Evolutionary conservation across 1,140 invertebrate genomes (phyloP).

Genomic region (Polyergus mexicanus): DNA sequence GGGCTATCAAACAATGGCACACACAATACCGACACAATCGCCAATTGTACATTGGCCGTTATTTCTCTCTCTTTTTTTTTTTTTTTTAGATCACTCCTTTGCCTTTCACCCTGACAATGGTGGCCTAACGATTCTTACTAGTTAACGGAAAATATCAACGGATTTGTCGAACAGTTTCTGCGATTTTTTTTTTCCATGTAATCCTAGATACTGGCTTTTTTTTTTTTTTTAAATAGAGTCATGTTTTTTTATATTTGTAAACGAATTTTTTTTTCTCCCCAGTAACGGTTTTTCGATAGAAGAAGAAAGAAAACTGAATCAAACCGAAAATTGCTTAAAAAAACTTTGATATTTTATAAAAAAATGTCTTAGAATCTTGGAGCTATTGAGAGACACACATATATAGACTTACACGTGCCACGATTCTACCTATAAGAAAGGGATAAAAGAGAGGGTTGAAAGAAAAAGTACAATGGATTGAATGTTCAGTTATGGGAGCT

Average conservation of each 20-base stretch:
- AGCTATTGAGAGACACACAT: not conserved
- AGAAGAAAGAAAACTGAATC: constrained; percentile 20
- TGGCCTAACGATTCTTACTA: constrained; percentile 73
- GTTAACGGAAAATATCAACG: constrained; percentile 68
- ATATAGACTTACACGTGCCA: constrained; percentile 43
- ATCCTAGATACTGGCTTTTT: not conserved
- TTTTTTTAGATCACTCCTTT: constrained; percentile 58
- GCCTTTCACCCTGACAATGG: constrained; percentile 68
- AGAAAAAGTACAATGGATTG: constrained; percentile 24
- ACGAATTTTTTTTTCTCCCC: not conserved
- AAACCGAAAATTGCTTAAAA: constrained; percentile 27
- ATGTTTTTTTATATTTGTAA: constrained; percentile 23
- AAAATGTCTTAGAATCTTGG: constrained; percentile 12
- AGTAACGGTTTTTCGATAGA: constrained; percentile 1
- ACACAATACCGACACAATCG: constrained; percentile 68
- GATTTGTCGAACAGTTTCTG: constrained; percentile 48
- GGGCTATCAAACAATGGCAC: constrained; percentile 75
- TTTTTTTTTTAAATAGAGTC: not conserved
- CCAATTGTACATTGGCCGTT: constrained; percentile 55
- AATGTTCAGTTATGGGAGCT: not conserved
- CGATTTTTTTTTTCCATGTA: constrained; percentile 41
- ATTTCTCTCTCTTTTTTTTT: constrained; percentile 63
- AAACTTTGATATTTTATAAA: constrained; percentile 40
- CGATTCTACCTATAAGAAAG: not conserved
- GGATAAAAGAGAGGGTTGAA: constrained; percentile 4